These are phyloP conservation scores for Erannis defoliaria DNA, from an alignment of 2,888 invertebrate genomes.

Conservation along the genomic window DNA sequence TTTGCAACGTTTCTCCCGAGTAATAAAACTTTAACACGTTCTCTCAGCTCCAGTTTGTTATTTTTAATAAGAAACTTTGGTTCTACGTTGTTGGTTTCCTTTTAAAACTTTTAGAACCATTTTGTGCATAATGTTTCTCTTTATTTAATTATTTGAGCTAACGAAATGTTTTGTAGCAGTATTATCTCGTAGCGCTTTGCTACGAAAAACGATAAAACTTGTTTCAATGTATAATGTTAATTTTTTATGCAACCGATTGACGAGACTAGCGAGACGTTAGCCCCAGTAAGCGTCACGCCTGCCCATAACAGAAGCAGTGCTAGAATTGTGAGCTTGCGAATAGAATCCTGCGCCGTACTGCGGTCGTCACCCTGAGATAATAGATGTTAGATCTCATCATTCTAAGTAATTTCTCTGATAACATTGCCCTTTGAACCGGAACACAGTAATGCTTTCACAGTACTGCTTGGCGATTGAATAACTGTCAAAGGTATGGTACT, in stretches of 20 bases:
- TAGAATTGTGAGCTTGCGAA: no score
- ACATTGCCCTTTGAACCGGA: no score
- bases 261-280: no score
- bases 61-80: slow-evolving; percentile 18
- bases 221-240: neutral
- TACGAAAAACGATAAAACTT: neutral
- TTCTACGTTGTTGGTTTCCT: slow-evolving; percentile 8
- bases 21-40: slow-evolving; percentile 34
- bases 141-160: slow-evolving; percentile 2
- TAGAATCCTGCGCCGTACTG: no score
- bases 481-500: no score
- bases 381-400: no score
- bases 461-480: no score
- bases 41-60: slow-evolving; percentile 14
- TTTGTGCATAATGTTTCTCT: slow-evolving; percentile 1
- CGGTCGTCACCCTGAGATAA: no score
- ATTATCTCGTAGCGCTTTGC: slow-evolving; percentile 2
- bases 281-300: no score
- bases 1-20: slow-evolving; percentile 27
- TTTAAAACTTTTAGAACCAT: slow-evolving; percentile 8
- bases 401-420: no score
- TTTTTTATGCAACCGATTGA: neutral
- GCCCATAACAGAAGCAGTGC: no score
- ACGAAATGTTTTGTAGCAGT: slow-evolving; percentile 1
- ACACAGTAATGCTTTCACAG: no score